Evolutionary conservation across 2,113 vertebrate genomes (phyloP), one percentile per base, ranked within the genome.

Genomic region (Ammodytes dubius): DNA sequence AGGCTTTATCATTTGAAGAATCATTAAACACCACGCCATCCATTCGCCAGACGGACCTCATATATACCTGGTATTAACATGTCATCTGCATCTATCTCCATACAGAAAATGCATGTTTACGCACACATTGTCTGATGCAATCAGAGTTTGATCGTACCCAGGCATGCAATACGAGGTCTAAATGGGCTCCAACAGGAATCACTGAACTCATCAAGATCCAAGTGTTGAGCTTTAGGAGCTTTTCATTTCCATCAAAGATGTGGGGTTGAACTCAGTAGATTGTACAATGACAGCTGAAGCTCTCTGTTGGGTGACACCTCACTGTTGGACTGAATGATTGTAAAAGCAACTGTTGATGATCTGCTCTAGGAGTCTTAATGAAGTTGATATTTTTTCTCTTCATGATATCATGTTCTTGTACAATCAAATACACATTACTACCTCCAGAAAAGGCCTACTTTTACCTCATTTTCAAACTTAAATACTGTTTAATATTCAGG

Each of bases 401-500:
- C 91, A 75, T 93, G 95, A 84, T 95, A 91, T 90, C 84, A 79
- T 91, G 90, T 97, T 97, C 94, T 96, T 95, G 95, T 96, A 98
- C 97, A 98, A 98, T 98, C 97, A 74, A 92, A 93, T 91, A 94
- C 96, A 98, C 96, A 96, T 95, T 95, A 95, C 97, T 98, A 98
- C 97, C 97, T 98, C 97, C 96, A 96, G 69, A 91, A 96, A 27
- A 94, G 96, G 95, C 96, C 96, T 97, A 95, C 95, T 96, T 96
- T 97, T 97, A 97, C 97, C 97, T 97, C 97, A 96, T 95, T 97
- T 96, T 96, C 96, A 96, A 95, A 95, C 91, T 95, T 95, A 96
- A 96, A 96, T 96, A 94, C 94, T 95, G 89, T 88, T 91, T 87
- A 76, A 79, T 80, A 90, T 89, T 95, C 93, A 95, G 91, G 95